Evolutionary conservation across 2,888 invertebrate genomes (phyloP).

Genomic region (Drosophila affinis): DNA sequence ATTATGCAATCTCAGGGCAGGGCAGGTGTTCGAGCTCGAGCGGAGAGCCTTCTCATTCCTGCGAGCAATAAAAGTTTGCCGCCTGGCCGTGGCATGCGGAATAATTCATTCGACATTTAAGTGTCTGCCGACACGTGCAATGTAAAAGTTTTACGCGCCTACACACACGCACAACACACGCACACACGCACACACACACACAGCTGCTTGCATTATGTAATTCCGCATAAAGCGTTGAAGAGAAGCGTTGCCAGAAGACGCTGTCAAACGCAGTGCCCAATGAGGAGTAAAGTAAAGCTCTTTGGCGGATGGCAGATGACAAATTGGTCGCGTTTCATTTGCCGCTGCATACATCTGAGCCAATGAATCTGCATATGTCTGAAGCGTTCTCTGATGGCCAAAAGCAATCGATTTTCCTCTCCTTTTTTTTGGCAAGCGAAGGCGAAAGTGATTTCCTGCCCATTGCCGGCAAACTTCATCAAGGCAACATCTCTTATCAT

Average conservation of each 20-base stretch:
- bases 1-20: constrained; percentile 35
- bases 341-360: constrained; percentile 61
- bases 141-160: constrained; percentile 70
- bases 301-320: constrained; percentile 28
- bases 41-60: constrained; percentile 26
- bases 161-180: background rate
- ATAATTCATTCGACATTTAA: constrained; percentile 77
- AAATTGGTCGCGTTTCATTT: constrained; percentile 58
- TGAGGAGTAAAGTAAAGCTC: constrained; percentile 5
- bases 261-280: background rate
- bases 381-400: constrained; percentile 64
- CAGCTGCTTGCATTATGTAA: constrained; percentile 33
- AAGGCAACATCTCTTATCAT: constrained; percentile 53
- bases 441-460: constrained; percentile 67
- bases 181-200: constrained; percentile 25
- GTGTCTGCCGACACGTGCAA: constrained; percentile 69
- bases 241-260: constrained; percentile 23
- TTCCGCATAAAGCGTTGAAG: constrained; percentile 27
- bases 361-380: constrained; percentile 59
- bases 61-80: constrained; percentile 58
- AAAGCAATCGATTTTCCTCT: constrained; percentile 62
- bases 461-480: constrained; percentile 41
- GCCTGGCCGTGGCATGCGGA: constrained; percentile 60
- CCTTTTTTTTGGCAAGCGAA: constrained; percentile 20
- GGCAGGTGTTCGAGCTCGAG: constrained; percentile 36